Percentiles rank a stretch among this genome's conserved stretches.
Evolutionary conservation across 2,113 vertebrate genomes (phyloP).

Genomic region (Pongo pygmaeus): DNA sequence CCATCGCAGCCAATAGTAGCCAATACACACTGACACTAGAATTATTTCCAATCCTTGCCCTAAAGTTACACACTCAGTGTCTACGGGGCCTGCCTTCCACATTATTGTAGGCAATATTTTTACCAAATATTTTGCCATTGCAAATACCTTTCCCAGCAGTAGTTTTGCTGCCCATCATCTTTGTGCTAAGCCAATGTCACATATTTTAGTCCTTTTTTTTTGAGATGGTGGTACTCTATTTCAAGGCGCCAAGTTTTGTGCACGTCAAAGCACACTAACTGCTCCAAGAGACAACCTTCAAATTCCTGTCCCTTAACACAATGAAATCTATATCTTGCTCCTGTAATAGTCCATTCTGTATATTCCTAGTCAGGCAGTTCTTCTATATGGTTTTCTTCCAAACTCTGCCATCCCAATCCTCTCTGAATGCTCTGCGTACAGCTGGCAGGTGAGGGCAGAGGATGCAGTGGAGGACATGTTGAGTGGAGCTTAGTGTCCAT

Average conservation of each 20-base stretch:
- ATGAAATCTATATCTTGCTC: neutral
- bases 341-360: neutral
- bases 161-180: neutral
- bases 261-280: neutral
- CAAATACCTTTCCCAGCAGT: neutral
- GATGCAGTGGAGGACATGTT: neutral
- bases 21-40: neutral
- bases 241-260: neutral
- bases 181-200: neutral
- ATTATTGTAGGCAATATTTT: neutral
- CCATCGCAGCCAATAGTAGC: neutral
- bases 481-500: neutral
- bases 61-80: neutral
- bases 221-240: neutral
- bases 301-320: neutral
- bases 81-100: neutral
- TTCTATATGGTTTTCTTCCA: neutral
- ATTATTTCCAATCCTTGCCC: neutral
- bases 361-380: neutral
- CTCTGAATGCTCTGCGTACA: neutral
- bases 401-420: neutral
- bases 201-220: neutral
- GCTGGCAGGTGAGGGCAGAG: neutral
- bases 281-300: neutral
- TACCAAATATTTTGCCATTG: neutral